Base-by-base conservation (phyloP, 2,888 invertebrate species). In the Heliconius erato region DNA sequence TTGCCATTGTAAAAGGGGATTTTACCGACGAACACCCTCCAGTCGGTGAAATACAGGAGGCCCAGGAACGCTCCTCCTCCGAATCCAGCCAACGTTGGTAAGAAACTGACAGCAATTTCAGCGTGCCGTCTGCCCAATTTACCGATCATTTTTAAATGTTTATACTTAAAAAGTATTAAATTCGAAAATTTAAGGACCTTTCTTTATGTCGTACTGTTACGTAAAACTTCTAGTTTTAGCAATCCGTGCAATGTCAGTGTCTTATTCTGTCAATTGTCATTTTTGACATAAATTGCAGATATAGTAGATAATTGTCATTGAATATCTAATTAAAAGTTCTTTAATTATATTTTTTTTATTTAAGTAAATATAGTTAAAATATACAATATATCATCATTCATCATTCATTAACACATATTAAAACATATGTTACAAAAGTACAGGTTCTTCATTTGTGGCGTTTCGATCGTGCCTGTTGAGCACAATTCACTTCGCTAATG, bases 1-100 rank as follows among this genome's bases (percentile, higher is more conserved):
- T 98, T 98, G 85, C 97, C 96, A 87, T 96, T 96, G 92, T 98
- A 98, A 93, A 96, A 97, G 35, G 98, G 98, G 85, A 98, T 92
- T 91, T 97, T 97, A 86, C 97, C 96, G 77, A 97, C 96, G 85
- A 98, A 94, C 78, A 96, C 90, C 92, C 97, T 97, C 98, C 98
- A 98, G 90, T 98, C 98, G 0, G 98, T 98, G 87, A 97, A 96
- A 92, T 98, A 98, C 4, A 97, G 92, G 16, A 98, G 86, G 0
- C 94, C 95, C 40, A 96, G 89, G 82, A 97, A 96, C n/a, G 96
- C 97, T 0, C 97, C 96, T 63, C 96, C 96, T 72, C 98, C 98
- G 90, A 97, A 98, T 0, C 96, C 95, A 0, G 93, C 89, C 28
- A 96, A 96, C 11, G 98, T 97, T 28, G 97, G 96, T 65, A 97